phyloP scores from a whole-genome alignment of 1,140 invertebrate species.

The Bradynema listronoti region DNA sequence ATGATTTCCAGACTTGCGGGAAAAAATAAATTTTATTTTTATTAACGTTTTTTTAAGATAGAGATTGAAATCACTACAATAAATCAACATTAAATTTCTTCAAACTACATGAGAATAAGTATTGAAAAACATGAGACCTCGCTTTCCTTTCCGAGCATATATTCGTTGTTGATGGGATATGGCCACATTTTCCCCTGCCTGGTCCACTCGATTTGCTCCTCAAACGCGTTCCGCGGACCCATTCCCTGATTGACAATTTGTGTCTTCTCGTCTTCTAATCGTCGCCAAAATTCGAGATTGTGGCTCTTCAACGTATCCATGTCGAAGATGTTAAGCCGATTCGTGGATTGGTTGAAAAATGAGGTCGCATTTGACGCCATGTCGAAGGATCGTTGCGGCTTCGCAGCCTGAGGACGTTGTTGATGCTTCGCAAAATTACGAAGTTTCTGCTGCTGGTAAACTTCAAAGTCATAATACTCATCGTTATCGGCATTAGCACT shows the following conservation, averaged over 20 bases:
- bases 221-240: slow-evolving; percentile 74
- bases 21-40: slow-evolving; percentile 1
- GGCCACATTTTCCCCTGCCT: slow-evolving; percentile 88
- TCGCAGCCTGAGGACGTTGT: neutral
- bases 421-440: no score
- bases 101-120: neutral
- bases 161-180: slow-evolving; percentile 94
- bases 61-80: no score
- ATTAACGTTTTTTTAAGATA: neutral
- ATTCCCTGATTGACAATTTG: slow-evolving; percentile 24
- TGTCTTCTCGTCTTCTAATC: slow-evolving; percentile 19
- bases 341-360: neutral
- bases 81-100: slow-evolving; percentile 5
- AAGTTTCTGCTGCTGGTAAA: no score
- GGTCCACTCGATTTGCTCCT: slow-evolving; percentile 86
- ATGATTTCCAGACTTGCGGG: slow-evolving; percentile 64
- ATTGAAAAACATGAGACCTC: slow-evolving; percentile 18
- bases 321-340: slow-evolving; percentile 12
- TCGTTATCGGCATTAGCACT: no score
- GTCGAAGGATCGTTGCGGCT: neutral
- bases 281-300: slow-evolving; percentile 17
- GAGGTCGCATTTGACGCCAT: slow-evolving; percentile 9
- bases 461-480: no score
- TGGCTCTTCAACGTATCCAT: neutral
- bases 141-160: slow-evolving; percentile 35